These are phyloP conservation scores for Actinia tenebrosa DNA, from an alignment of 64 coral and sea anemone genomes.

Conservation along the genomic window DNA sequence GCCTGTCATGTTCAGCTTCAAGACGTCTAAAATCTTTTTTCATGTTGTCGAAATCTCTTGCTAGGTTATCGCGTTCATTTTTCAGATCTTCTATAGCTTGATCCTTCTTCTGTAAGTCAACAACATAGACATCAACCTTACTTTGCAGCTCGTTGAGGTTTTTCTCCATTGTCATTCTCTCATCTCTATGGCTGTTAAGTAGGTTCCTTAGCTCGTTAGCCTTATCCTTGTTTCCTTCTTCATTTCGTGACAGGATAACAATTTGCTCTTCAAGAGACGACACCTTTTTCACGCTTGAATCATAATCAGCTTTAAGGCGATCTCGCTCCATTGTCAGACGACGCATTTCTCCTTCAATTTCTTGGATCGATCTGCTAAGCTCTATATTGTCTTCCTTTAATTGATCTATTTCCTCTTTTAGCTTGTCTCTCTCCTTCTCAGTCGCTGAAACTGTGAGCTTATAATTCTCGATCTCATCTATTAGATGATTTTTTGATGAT, in stretches of 20 bases:
- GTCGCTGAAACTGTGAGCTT: constrained; percentile 42
- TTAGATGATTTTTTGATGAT: constrained; percentile 54
- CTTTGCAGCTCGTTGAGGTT: constrained; percentile 61
- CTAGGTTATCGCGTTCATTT: constrained; percentile 44
- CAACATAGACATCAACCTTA: constrained; percentile 51
- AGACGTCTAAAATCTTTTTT: constrained; percentile 64
- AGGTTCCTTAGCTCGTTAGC: constrained; percentile 59
- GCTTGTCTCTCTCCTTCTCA: constrained; percentile 58
- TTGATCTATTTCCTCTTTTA: constrained; percentile 56
- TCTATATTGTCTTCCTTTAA: constrained; percentile 78
- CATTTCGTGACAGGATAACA: constrained; percentile 24
- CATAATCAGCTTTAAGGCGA: constrained; percentile 61
- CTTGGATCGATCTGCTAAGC: constrained; percentile 54
- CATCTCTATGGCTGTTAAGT: constrained; percentile 52
- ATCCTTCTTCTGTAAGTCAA: constrained; percentile 61
- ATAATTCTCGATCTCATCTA: constrained; percentile 63
- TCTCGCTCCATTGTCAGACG: constrained; percentile 51
- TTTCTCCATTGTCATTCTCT: constrained; percentile 55
- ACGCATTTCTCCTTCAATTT: constrained; percentile 48
- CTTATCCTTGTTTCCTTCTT: constrained; percentile 62
- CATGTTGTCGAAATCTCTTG: constrained; percentile 59
- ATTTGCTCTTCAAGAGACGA: constrained; percentile 67
- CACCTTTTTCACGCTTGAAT: constrained; percentile 50
- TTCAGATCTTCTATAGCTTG: constrained; percentile 56
- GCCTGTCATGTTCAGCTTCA: constrained; percentile 54